Base-by-base conservation (phyloP, 2,797 vertebrate species). In the Cryptoprocta ferox region DNA sequence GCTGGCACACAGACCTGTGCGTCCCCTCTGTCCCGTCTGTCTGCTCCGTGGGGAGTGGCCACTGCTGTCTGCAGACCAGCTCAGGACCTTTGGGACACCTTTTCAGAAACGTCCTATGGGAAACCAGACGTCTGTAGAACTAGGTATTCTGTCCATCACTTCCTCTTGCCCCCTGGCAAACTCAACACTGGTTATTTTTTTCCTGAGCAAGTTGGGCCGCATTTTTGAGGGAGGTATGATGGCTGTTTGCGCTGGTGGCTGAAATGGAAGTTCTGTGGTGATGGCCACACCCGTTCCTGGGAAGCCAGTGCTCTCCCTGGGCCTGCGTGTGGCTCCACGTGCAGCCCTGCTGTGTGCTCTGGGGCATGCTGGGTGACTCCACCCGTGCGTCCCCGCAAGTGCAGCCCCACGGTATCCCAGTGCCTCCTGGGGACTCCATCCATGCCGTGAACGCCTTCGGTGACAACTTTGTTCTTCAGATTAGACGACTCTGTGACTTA, bases 191-290 rank as follows among this genome's bases (percentile, higher is more conserved):
- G 24, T 94, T 98, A 97, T 91, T 56, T 56, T 24, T 24, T 24
- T 9, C 21, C 82, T 35, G 95, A 98, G 98, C 98, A 91, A 98
- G 98, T 98, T 90, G 50, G 95, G 88, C 98, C 88, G 94, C 98
- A 98, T 99, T 98, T 98, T 98, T 97, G 39, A 96, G 94, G 87
- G 89, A 65, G 56, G 59, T 82, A 70, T 59, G 82, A 80, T 82
- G 97, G 97, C 94, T 89, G 39, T 96, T 97, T 97, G 95, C 97
- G 26, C 95, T 0, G 21, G 95, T 84, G 88, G 37, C 87, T 83
- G 68, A 81, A 85, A 48, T 86, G 83, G 66, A 91, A 95, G 95
- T 78, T 79, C 75, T 59, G 8, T 3, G 19, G 83, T 10, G 50
- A 9, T 5, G 66, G 70, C 48, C 80, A 76, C 82, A 26, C 78